phyloP scores from a whole-genome alignment of 2,888 invertebrate species.

The Aphodius granarius region DNA sequence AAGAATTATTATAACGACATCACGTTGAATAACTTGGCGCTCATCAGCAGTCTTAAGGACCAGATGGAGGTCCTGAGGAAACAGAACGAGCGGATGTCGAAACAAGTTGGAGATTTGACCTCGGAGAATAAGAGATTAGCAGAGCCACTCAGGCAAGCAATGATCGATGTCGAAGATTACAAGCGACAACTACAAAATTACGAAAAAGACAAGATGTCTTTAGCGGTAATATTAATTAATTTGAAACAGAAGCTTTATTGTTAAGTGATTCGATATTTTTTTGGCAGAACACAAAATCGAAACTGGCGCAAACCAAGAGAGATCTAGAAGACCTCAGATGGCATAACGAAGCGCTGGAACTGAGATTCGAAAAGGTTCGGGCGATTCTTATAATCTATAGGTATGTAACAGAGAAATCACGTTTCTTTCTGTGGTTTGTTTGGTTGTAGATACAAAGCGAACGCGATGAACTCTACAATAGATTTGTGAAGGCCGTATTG shows the following conservation, averaged over 20 bases:
- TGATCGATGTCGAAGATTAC: slow-evolving; percentile 70
- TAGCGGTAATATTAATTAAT: slow-evolving; percentile 52
- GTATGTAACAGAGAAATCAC: not conserved
- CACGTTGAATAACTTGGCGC: slow-evolving; percentile 86
- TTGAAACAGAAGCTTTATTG: not conserved
- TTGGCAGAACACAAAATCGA: slow-evolving; percentile 61
- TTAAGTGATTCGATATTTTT: slow-evolving; percentile 24
- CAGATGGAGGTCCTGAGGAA: slow-evolving; percentile 76
- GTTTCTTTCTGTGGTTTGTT: slow-evolving; percentile 14
- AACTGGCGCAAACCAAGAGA: slow-evolving; percentile 54
- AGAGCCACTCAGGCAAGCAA: slow-evolving; percentile 72
- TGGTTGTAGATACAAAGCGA: slow-evolving; percentile 62
- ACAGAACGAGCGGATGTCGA: slow-evolving; percentile 77
- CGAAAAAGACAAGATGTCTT: slow-evolving; percentile 79
- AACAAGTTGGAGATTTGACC: slow-evolving; percentile 66
- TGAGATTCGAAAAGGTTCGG: slow-evolving; percentile 71
- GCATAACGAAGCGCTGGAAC: slow-evolving; percentile 70
- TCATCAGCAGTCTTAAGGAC: slow-evolving; percentile 88
- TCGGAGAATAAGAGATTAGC: slow-evolving; percentile 73
- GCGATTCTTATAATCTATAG: not conserved
- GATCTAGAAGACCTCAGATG: slow-evolving; percentile 64
- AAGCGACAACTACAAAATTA: slow-evolving; percentile 80
- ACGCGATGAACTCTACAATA: slow-evolving; percentile 74
- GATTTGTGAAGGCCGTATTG: slow-evolving; percentile 80
- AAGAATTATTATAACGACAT: slow-evolving; percentile 96